Conservation (phyloP, 1,140 invertebrate species). For the Campoletis sonorensis region DNA sequence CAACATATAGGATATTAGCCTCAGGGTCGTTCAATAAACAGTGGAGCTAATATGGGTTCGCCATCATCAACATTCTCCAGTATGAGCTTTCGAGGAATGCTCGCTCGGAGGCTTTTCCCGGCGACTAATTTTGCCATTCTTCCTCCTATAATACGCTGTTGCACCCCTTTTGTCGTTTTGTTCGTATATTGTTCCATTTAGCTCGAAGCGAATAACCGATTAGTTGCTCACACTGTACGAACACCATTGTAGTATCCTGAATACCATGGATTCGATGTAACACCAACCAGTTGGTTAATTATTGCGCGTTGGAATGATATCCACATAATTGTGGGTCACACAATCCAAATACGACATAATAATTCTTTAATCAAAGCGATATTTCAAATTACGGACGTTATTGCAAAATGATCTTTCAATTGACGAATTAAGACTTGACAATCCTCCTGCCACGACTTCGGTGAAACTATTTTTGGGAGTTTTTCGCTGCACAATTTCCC, state of each 20-base stretch:
- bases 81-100: background rate
- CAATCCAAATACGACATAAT: background rate
- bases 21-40: background rate
- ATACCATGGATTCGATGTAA: background rate
- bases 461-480: too few relatives aligned
- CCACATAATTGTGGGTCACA: background rate
- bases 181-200: background rate
- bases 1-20: background rate
- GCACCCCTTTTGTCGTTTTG: conserved; percentile 4
- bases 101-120: background rate
- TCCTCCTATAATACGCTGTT: conserved; percentile 10
- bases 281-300: background rate
- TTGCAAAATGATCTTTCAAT: too few relatives aligned
- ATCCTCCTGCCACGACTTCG: too few relatives aligned
- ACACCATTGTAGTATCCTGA: background rate
- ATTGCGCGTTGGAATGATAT: background rate
- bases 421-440: too few relatives aligned
- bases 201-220: conserved; percentile 10
- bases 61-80: background rate
- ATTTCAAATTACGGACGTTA: too few relatives aligned
- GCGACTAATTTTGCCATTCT: background rate
- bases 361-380: too few relatives aligned
- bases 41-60: background rate
- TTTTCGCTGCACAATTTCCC: too few relatives aligned
- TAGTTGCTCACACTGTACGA: background rate